These are phyloP conservation scores for Neotoma lepida DNA, from an alignment of 2,113 vertebrate species.

Conservation along the genomic window DNA sequence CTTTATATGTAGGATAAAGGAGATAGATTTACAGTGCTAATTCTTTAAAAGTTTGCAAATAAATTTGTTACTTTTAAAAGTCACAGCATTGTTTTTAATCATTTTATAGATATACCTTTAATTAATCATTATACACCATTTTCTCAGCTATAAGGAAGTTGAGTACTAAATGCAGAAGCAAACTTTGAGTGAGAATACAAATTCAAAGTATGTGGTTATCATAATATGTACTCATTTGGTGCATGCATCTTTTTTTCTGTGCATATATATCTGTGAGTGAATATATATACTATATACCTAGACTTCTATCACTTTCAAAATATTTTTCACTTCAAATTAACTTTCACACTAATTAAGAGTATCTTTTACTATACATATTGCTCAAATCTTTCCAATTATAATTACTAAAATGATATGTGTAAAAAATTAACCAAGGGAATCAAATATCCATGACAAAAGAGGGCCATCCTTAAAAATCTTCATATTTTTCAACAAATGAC, in stretches of 20 bases:
- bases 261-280: background rate
- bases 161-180: background rate
- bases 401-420: background rate
- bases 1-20: background rate
- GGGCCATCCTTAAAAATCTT: background rate
- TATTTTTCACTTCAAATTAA: background rate
- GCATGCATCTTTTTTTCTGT: background rate
- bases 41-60: background rate
- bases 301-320: background rate
- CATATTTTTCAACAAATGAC: background rate
- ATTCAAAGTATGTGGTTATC: background rate
- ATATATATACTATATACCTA: background rate
- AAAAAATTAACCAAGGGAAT: background rate
- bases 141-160: background rate
- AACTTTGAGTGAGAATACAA: background rate
- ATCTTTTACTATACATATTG: background rate
- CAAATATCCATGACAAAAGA: background rate
- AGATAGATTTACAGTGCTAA: background rate
- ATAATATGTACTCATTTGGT: background rate
- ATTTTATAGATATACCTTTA: background rate
- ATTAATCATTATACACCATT: background rate
- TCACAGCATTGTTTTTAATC: background rate
- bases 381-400: background rate
- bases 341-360: background rate
- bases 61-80: background rate